These are phyloP conservation scores for Hydrochoerus hydrochaeris DNA, from an alignment of 2,113 vertebrate species.

Conservation along the genomic window DNA sequence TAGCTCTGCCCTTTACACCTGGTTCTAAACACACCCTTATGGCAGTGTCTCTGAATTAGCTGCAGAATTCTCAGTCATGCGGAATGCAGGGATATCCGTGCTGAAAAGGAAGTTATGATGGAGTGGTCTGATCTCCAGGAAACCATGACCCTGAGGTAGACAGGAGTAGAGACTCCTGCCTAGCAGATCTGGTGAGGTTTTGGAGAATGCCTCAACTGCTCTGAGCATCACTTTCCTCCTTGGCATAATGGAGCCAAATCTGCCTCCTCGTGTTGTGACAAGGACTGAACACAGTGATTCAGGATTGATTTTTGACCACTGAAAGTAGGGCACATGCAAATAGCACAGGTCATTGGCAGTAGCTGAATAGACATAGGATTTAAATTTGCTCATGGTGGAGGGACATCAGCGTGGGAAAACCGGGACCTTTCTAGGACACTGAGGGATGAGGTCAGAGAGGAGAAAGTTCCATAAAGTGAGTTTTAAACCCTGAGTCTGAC, in stretches of 20 bases:
- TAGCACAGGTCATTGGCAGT: not conserved
- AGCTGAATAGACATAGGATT: not conserved
- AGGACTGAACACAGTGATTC: not conserved
- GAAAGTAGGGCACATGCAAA: not conserved
- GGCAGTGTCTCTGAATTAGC: not conserved
- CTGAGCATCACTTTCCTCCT: not conserved
- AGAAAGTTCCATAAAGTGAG: not conserved
- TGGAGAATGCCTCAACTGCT: not conserved
- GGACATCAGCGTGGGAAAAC: too few relatives aligned
- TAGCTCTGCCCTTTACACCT: not conserved
- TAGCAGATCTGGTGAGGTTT: not conserved
- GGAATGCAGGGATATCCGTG: not conserved
- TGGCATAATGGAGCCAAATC: not conserved
- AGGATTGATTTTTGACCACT: not conserved
- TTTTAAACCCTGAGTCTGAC: not conserved
- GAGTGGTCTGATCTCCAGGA: not conserved
- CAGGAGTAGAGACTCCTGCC: not conserved
- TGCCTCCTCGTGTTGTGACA: not conserved
- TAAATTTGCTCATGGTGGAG: not conserved
- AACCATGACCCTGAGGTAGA: not conserved
- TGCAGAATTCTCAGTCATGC: not conserved
- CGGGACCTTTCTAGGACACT: not conserved
- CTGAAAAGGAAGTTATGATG: not conserved
- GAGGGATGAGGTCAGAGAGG: not conserved
- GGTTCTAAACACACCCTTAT: not conserved